Conservation (phyloP, 1,140 invertebrate genomes). For the Zaprionus camerounensis region DNA sequence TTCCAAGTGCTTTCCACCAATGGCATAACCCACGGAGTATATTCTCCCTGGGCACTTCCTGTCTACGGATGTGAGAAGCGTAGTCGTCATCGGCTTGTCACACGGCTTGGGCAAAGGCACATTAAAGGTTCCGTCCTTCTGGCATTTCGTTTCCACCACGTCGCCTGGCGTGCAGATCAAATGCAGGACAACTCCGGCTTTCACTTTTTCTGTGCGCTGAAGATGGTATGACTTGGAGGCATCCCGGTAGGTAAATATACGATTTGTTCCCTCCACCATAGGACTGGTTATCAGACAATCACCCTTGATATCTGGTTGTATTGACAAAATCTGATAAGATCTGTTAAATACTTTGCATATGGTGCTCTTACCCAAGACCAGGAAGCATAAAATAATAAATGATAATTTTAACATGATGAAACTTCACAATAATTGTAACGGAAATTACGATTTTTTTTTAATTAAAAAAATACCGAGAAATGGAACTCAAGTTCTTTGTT, state of each 20-base stretch:
- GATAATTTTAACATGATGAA: background rate
- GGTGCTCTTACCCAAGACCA: background rate
- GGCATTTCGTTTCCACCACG: slow-evolving; percentile 44
- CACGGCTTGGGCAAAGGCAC: slow-evolving; percentile 40
- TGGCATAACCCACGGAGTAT: slow-evolving; percentile 54
- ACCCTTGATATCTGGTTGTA: background rate
- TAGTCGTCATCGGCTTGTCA: slow-evolving; percentile 43
- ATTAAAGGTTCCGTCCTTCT: slow-evolving; percentile 37
- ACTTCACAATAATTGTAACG: background rate
- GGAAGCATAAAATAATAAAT: background rate
- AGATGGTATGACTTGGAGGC: slow-evolving; percentile 38
- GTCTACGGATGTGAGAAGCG: background rate
- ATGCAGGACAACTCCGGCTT: slow-evolving; percentile 31
- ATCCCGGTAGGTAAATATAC: slow-evolving; percentile 60
- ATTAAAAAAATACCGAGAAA: too few species aligned
- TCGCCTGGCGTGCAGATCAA: slow-evolving; percentile 48
- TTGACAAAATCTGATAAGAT: background rate
- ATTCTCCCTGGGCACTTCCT: slow-evolving; percentile 26
- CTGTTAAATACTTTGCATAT: background rate
- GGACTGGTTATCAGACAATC: slow-evolving; percentile 30
- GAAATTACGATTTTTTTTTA: background rate
- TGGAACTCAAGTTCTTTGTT: too few species aligned
- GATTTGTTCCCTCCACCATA: slow-evolving; percentile 55
- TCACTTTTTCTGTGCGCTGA: slow-evolving; percentile 50
- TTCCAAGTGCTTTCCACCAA: slow-evolving; percentile 41